These are phyloP conservation scores for Paratilapia polleni DNA, from an alignment of 2,113 vertebrate genomes.

Conservation along the genomic window DNA sequence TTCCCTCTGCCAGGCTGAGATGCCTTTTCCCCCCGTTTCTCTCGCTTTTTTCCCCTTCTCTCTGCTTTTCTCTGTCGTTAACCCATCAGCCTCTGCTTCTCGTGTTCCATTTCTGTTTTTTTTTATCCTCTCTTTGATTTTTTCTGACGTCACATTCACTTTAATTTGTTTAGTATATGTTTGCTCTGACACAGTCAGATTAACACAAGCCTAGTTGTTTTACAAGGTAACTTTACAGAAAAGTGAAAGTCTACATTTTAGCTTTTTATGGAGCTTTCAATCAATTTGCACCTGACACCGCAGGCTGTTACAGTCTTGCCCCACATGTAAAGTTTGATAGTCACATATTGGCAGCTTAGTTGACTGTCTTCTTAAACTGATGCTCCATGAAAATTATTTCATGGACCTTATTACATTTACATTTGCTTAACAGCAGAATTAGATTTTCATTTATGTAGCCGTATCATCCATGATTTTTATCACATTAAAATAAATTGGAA, in stretches of 20 bases:
- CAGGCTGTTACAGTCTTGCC: not conserved
- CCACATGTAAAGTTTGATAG: not conserved
- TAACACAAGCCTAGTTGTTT: not conserved
- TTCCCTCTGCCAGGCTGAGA: conserved; percentile 27
- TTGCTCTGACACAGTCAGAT: fast-evolving
- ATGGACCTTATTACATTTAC: not conserved
- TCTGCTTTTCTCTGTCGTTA: conserved; percentile 1
- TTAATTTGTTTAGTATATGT: not conserved
- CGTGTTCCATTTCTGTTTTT: not conserved
- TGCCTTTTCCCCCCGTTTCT: not conserved
- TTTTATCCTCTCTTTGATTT: not conserved
- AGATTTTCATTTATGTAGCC: not conserved
- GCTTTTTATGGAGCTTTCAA: not conserved
- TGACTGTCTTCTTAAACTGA: not conserved
- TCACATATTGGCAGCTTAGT: not conserved
- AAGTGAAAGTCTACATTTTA: no score
- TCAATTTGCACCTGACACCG: not conserved
- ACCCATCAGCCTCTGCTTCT: not conserved
- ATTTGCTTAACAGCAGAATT: not conserved
- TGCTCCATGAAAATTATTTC: not conserved
- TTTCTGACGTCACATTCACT: not conserved
- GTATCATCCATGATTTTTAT: not conserved
- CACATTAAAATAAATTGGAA: not conserved
- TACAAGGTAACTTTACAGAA: not conserved
- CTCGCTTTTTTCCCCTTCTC: not conserved